Base-by-base conservation (phyloP, 2,113 vertebrate genomes). In the Monarcha castaneiventris region DNA sequence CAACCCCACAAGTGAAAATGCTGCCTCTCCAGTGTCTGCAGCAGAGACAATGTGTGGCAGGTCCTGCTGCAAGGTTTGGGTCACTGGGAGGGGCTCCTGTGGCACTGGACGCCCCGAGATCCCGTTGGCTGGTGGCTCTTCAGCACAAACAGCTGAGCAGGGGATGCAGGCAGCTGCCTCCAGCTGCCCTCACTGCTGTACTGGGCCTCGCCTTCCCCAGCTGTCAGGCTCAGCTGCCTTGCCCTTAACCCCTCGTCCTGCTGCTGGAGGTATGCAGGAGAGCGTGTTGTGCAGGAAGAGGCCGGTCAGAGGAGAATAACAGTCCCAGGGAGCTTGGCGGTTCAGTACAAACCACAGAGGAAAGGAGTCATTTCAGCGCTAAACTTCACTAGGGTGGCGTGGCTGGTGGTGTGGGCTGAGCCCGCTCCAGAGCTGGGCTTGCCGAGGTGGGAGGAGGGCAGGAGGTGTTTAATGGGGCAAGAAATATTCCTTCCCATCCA, bases 261-360 rank as follows among this genome's bases (percentile, higher is more conserved):
- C 79, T 90, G 93, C 86, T 35, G 27, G 0, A 94, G 89, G 91
- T 27, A 62, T 87, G 73, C 75, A 89, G 91, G 87, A 85, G 74
- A 94, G 61, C 20, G 6, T 84, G 86, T n/a, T 86, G 89, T 39
- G 84, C 87, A 76, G 95, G 95, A 95, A 87, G 91, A n/a, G 94
- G 87, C 87, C 1, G 2, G 43, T 13, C 2, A 21, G 89, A 92
- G 93, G 89, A 95, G 82, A 78, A 35, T 4, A 35, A 33, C 84
- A 54, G 26, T 77, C 3, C 0, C 69, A 1, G 14, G 37, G 72
- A 93, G 30, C 54, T 93, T 21, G 5, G 84, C 62, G 77, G 83
- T 7, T 67, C 89, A 49, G 69, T 84, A 8, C 74, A 91, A 90
- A 87, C 71, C 88, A 7, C 83, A 80, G 73, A 86, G 80, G 63